Evolutionary conservation across 30 jellyfish, hydroid and myxozoan species (phyloP), one percentile per base, ranked within the genome.

Genomic region (Aurelia sp.): DNA sequence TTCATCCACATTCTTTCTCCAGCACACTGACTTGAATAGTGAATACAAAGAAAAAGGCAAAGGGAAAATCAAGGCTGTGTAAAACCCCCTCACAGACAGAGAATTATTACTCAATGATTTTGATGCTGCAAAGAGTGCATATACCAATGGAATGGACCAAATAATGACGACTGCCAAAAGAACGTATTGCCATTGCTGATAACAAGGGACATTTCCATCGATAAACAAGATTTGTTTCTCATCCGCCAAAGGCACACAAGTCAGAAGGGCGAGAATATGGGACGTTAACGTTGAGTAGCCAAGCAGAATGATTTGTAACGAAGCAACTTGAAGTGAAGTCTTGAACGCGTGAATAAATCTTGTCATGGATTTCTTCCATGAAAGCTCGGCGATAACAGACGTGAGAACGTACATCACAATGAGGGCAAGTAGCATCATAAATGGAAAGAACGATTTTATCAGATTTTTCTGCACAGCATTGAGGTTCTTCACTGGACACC

Each of bases 121-220:
- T 6, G 74, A 40, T 16, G 72, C 44, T 30, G 30, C n/a, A 59
- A 21, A 35, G 13, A 77, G 53, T n/a, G 67, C 44, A 60, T 10
- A 61, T 5, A 77, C 72, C 76, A 77, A 63, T 5, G 88, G 88
- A 11, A 59, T 35, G 17, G 67, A 40, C 88, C 88, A 77, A 30
- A 31, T 8, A 4, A 38, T 20, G 57, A 77, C 48, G 22, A 77
- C 35, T 12, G 67, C 27, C 67, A 77, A 33, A 62, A 60, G 22
- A 6, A 65, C 66, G 30, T 57, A 57, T 61, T 77, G 88, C 88
- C 88, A 77, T 20, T 22, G 53, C 41, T 77, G 88, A 48, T 77
- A 77, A 69, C 88, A 77, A 33, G 60, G 18, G 53, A 77, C 31
- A 4, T 40, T 35, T 24, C 88, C 88, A 22, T 63, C 88, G 33